These are phyloP conservation scores for Galerucella nymphaeae DNA, from an alignment of 2,888 invertebrate species.

Conservation along the genomic window DNA sequence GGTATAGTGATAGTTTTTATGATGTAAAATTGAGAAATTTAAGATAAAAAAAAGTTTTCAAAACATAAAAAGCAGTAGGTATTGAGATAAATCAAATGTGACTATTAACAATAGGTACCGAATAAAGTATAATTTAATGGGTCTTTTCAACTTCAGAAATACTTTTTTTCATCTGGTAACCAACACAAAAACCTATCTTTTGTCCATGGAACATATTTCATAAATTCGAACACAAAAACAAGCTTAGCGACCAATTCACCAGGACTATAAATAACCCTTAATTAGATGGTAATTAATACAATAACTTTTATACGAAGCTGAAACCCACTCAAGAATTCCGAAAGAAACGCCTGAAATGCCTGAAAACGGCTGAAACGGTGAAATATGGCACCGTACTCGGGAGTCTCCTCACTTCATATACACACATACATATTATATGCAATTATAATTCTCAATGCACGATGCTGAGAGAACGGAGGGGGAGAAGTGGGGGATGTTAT, in stretches of 20 bases:
- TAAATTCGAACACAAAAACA: slow-evolving; percentile 30
- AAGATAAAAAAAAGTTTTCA: no score
- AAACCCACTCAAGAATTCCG: slow-evolving; percentile 42
- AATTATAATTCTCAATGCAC: slow-evolving; percentile 65
- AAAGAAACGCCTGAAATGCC: slow-evolving; percentile 41
- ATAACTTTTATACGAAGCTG: slow-evolving; percentile 49
- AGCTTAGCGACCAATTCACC: slow-evolving; percentile 41
- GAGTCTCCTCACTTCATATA: slow-evolving; percentile 51
- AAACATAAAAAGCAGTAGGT: no score
- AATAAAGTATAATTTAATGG: background rate
- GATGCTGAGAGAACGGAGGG: slow-evolving; percentile 60
- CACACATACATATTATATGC: slow-evolving; percentile 64
- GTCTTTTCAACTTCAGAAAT: slow-evolving; percentile 11
- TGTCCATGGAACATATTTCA: slow-evolving; percentile 31
- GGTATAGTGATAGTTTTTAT: no score
- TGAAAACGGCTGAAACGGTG: slow-evolving; percentile 51
- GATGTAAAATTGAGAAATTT: no score
- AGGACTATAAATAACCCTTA: slow-evolving; percentile 57
- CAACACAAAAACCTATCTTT: slow-evolving; percentile 14
- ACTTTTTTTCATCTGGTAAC: slow-evolving; percentile 14
- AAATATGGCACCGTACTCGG: slow-evolving; percentile 56
- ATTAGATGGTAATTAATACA: slow-evolving; percentile 63
- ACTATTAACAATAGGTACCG: no score
- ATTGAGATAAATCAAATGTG: no score
- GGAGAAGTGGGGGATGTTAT: slow-evolving; percentile 60